Evolutionary conservation across 2,888 invertebrate species (phyloP).

Genomic region (Chrysolina americana): DNA sequence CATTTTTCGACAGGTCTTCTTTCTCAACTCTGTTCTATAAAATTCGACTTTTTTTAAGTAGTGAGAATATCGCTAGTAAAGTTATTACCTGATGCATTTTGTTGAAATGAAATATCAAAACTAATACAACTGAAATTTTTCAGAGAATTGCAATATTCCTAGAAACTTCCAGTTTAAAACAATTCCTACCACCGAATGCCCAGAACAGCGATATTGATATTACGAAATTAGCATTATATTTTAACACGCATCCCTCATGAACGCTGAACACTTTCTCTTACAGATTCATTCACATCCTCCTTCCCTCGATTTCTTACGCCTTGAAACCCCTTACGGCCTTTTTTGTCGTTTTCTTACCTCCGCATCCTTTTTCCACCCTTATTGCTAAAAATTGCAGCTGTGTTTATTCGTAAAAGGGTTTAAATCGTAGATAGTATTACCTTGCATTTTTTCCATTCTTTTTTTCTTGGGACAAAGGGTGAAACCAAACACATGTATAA

Average conservation of each 20-base stretch:
- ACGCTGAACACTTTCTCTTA: background rate
- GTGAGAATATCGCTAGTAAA: no score
- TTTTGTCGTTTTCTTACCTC: slow-evolving; percentile 46
- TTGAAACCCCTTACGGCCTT: slow-evolving; percentile 26
- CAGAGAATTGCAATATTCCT: no score
- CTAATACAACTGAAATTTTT: no score
- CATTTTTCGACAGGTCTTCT: no score
- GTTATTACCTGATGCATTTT: no score
- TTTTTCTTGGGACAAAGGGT: slow-evolving; percentile 56
- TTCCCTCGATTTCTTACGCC: slow-evolving; percentile 19
- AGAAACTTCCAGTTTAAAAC: no score
- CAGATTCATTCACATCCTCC: slow-evolving; percentile 14
- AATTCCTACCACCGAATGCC: no score
- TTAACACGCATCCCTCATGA: background rate
- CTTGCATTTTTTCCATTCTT: slow-evolving; percentile 55
- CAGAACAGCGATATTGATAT: no score
- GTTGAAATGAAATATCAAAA: no score
- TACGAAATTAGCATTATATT: no score
- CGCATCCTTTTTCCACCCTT: slow-evolving; percentile 46
- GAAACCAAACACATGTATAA: slow-evolving; percentile 57
- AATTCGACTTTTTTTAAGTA: no score
- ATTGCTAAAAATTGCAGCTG: slow-evolving; percentile 57
- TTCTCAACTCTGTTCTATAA: no score
- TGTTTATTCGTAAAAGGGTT: slow-evolving; percentile 61
- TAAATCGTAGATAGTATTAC: slow-evolving; percentile 59